Base-by-base conservation (phyloP, 2,113 vertebrate species). In the Mugil cephalus region DNA sequence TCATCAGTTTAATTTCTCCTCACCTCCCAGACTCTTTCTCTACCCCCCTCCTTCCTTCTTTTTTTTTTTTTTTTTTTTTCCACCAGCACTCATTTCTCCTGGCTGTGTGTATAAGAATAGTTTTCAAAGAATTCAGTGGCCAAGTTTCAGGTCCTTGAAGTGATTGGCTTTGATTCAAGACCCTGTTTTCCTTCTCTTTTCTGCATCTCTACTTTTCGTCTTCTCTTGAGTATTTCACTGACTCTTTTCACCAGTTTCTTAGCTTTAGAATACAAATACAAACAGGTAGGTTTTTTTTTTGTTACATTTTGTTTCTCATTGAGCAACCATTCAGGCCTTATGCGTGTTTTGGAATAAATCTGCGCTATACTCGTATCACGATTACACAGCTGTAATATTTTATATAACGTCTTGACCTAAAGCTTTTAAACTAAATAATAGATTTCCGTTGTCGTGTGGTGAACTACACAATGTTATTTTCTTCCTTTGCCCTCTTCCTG, bases 61-160 rank as follows among this genome's bases (percentile, higher is more conserved):
- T n/a, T n/a, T n/a, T n/a, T n/a, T n/a, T n/a, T n/a, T n/a, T n/a
- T n/a, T n/a, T n/a, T n/a, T 13, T 74, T 58, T 75, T 85, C 83
- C 74, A 58, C 3, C 10, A 64, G 15, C 51, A 14, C 21, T 67
- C 14, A 24, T 74, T 81, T 60, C 47, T 69, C 38, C 19, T 84
- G 17, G 61, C 53, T 78, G 55, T 83, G 50, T 89, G 71, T 56
- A 64, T 84, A 65, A 82, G 74, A 89, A 82, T 30, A 79, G 71
- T 66, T 87, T 87, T 79, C 58, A 73, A 80, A 83, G 60, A 87
- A 86, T 87, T 84, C 69, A 85, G 54, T 85, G 80, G 80, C 74
- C 85, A 80, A 77, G 84, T 77, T 80, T 79, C 68, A 86, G 80
- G 63, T 66, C 80, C 90, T 92, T 90, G 77, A 92, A 90, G 74